Evolutionary conservation across 2,888 invertebrate species (phyloP), one percentile per base, ranked within the genome.

Genomic region (Brenthis ino): DNA sequence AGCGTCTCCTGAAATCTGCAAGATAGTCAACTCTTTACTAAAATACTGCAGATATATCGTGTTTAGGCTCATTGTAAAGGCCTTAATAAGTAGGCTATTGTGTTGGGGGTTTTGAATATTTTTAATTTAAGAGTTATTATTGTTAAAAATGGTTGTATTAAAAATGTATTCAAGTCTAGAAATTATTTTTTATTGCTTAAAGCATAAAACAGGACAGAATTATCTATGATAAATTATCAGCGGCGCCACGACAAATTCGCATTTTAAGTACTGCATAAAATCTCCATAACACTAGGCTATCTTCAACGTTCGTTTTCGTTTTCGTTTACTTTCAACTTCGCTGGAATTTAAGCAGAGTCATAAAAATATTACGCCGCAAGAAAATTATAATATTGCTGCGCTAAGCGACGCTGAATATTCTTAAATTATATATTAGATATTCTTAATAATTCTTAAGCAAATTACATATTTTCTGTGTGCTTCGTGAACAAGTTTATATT

Each of bases 371-470:
- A 64, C 64, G 33, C 57, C 54, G 66, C 67, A 60, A 68, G 60
- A 60, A 66, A 65, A 71, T 72, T 74, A 73, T 76, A 73, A 75
- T 73, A 73, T 67, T 71, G 66, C 57, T 67, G 70, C 57, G 72
- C 70, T 67, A 66, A 68, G 71, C 73, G 67, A 69, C 71, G 57
- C 47, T 50, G 63, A 56, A 66, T 55, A 67, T 67, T 68, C 60
- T 72, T 70, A 58, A 50, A 58, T 71, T 63, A 57, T 58, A n/a
- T 65, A 68, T 65, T 57, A 68, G 57, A 65, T 68, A 50, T 68
- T 63, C 20, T 14, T 63, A 65, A 57, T 33, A 50, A 6, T 24
- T 28, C 48, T 43, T 43, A 43, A 43, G 37, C 37, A 43, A 43
- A 11, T 43, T 43, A 37, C 37, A 0, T 37, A 43, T 11, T 43